Conservation (phyloP, 2,797 vertebrate genomes). For the Arctocebus calabarensis region DNA sequence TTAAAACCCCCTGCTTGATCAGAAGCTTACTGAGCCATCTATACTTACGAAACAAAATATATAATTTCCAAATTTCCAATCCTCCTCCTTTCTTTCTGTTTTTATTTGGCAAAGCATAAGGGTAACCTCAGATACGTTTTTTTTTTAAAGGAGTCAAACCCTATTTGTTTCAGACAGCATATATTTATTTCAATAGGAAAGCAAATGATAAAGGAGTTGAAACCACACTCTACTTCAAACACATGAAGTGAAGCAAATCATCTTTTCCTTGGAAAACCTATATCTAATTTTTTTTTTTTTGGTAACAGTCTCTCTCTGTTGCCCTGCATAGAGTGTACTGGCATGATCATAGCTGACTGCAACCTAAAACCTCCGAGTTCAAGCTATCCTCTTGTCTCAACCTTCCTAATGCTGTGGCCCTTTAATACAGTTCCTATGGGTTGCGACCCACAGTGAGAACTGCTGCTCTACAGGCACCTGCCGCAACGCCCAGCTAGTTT, state of each 20-base stretch:
- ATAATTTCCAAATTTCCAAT: constrained; percentile 33
- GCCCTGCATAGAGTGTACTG: too few species aligned
- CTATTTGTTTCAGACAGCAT: constrained; percentile 18
- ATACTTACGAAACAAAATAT: constrained; percentile 12
- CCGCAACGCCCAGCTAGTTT: too few species aligned
- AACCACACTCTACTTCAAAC: constrained; percentile 4
- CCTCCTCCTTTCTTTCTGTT: too few species aligned
- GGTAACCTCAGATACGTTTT: not conserved
- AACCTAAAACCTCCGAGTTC: too few species aligned
- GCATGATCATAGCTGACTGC: too few species aligned
- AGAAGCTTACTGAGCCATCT: not conserved
- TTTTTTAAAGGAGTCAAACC: not conserved
- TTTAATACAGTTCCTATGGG: too few species aligned
- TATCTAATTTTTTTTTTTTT: too few species aligned
- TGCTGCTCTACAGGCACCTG: too few species aligned
- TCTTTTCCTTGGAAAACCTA: not conserved
- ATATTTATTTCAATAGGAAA: constrained; percentile 28
- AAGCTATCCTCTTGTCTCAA: too few species aligned
- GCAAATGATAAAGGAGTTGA: not conserved
- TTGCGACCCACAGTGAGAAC: too few species aligned
- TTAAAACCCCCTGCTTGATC: not conserved
- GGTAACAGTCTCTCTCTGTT: too few species aligned
- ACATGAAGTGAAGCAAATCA: not conserved
- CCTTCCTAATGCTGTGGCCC: too few species aligned
- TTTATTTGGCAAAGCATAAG: not conserved